Evolutionary conservation across 2,113 vertebrate species (phyloP).

Genomic region (Apistogramma diplotaenia): DNA sequence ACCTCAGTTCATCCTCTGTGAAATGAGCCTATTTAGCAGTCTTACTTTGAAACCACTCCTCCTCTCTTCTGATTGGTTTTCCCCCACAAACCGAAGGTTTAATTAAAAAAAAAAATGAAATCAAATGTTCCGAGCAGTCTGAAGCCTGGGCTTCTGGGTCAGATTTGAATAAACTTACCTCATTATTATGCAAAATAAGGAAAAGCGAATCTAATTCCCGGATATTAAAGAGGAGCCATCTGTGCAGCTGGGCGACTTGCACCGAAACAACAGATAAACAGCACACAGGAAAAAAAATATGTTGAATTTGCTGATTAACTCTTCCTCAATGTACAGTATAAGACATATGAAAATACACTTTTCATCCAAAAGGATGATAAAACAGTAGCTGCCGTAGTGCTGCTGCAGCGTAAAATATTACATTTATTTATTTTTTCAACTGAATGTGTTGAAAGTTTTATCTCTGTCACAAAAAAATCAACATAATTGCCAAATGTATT

Average conservation of each 20-base stretch:
- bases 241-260: background rate
- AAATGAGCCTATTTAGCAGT: background rate
- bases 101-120: background rate
- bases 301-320: background rate
- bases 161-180: too few species aligned
- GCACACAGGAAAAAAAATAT: background rate
- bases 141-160: too few species aligned
- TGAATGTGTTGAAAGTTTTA: background rate
- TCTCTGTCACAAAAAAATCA: background rate
- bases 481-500: background rate
- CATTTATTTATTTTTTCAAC: background rate
- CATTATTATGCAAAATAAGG: too few species aligned
- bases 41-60: background rate
- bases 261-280: background rate
- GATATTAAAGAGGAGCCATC: background rate
- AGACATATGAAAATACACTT: background rate
- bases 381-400: background rate
- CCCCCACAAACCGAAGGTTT: background rate
- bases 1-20: background rate
- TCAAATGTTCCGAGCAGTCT: background rate
- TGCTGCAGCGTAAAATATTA: rapidly evolving
- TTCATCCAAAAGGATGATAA: rapidly evolving
- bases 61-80: background rate
- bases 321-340: background rate
- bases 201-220: background rate